Evolutionary conservation across 2,888 invertebrate genomes (phyloP).

Genomic region (Ypsolopha scabrella): DNA sequence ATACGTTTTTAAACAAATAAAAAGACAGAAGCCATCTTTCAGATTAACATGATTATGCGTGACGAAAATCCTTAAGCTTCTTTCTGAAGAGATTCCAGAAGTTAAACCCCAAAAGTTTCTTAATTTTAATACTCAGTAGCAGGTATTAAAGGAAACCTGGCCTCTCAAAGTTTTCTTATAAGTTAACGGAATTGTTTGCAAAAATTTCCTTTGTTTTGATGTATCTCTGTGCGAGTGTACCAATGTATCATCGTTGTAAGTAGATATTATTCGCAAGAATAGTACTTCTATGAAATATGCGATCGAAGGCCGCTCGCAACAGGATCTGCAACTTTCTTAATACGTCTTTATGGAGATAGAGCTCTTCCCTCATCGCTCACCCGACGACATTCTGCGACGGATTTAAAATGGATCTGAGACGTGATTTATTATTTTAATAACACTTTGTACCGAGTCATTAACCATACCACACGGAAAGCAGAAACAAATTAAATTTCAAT

Average conservation of each 20-base stretch:
- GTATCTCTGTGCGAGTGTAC: constrained; percentile 20
- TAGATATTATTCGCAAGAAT: constrained; percentile 27
- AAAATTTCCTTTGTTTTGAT: constrained; percentile 2
- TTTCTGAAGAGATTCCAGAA: constrained; percentile 1
- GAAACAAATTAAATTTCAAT: not conserved
- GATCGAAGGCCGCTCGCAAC: constrained; percentile 17
- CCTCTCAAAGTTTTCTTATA: not conserved
- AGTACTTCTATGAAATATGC: constrained; percentile 32
- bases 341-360: constrained; percentile 12
- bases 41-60: not conserved
- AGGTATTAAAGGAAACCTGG: not conserved
- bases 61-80: constrained; percentile 1
- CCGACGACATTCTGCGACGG: not conserved
- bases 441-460: not conserved
- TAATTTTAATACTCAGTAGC: not conserved
- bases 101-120: not conserved
- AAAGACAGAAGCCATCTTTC: constrained; percentile 1
- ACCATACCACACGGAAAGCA: not conserved
- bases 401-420: not conserved
- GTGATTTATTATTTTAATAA: not conserved
- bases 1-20: constrained; percentile 7
- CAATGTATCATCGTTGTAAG: constrained; percentile 21
- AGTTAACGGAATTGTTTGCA: constrained; percentile 10
- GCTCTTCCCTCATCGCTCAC: not conserved
- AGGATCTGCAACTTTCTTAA: constrained; percentile 38